These are phyloP conservation scores for Xiphydria camelus DNA, from an alignment of 2,888 invertebrate species.

Conservation along the genomic window DNA sequence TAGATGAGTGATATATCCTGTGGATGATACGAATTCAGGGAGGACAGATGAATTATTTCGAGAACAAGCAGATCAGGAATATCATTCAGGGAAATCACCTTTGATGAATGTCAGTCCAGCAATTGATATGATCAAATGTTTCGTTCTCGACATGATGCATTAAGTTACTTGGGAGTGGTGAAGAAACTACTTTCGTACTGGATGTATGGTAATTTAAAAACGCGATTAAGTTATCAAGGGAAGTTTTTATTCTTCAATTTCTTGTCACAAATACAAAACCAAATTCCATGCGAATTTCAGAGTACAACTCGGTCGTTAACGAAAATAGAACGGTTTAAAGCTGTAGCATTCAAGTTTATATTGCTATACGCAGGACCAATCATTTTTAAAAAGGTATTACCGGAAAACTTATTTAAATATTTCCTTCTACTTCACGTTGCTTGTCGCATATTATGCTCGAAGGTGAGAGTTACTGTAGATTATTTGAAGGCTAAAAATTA, in stretches of 20 bases:
- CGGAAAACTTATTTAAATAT: neutral
- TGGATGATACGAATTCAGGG: neutral
- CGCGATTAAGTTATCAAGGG: neutral
- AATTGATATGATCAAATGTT: slow-evolving; percentile 10
- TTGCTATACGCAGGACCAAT: neutral
- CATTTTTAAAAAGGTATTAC: neutral
- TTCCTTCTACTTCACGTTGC: neutral
- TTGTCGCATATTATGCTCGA: neutral
- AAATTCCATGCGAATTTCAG: slow-evolving; percentile 1
- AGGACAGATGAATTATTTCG: slow-evolving; percentile 15
- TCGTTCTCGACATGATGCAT: slow-evolving; percentile 23
- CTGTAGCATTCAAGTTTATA: neutral
- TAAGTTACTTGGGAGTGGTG: slow-evolving; percentile 19
- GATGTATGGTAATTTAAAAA: neutral
- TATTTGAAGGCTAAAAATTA: neutral
- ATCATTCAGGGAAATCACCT: slow-evolving; percentile 14
- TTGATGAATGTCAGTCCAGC: slow-evolving; percentile 10
- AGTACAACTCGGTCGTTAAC: neutral
- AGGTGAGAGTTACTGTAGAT: neutral
- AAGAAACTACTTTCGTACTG: slow-evolving; percentile 1
- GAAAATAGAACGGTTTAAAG: neutral
- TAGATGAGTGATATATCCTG: slow-evolving; percentile 6
- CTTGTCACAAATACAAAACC: neutral
- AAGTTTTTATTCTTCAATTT: neutral
- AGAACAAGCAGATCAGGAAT: neutral